Conservation (phyloP, 1,140 invertebrate genomes). For the Pachyrhynchus sulphureomaculatus region DNA sequence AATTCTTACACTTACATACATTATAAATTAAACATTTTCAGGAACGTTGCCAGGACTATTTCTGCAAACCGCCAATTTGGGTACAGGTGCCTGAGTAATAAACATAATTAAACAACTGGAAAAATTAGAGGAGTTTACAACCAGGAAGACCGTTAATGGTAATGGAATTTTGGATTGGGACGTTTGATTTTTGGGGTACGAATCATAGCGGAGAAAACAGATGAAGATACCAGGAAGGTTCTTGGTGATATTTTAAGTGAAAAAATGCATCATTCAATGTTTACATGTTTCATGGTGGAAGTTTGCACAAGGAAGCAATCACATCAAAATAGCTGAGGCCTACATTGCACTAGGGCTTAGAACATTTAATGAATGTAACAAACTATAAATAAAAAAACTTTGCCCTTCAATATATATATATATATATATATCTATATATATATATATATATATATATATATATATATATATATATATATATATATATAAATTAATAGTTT, state of each 20-base stretch:
- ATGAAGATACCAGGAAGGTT: conserved; percentile 19
- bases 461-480: too few relatives aligned
- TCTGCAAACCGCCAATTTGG: too few relatives aligned
- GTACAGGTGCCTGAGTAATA: background rate
- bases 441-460: too few relatives aligned
- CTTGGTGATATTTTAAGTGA: conserved; percentile 38
- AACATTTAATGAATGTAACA: too few relatives aligned
- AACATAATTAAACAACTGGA: background rate
- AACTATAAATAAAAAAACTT: too few relatives aligned
- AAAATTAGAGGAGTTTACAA: conserved; percentile 21
- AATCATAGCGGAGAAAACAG: conserved; percentile 24
- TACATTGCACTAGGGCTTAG: conserved; percentile 28
- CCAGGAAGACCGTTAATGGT: conserved; percentile 28
- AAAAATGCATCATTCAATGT: conserved; percentile 61
- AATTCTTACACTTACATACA: too few relatives aligned
- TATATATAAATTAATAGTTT: too few relatives aligned
- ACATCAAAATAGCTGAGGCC: conserved; percentile 70
- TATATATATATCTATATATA: too few relatives aligned
- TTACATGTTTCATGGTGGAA: conserved; percentile 71
- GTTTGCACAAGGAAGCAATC: too few relatives aligned
- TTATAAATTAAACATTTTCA: too few relatives aligned
- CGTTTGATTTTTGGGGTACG: conserved; percentile 31
- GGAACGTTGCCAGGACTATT: too few relatives aligned
- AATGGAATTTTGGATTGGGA: conserved; percentile 43
- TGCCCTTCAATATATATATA: too few relatives aligned